Evolutionary conservation across 2,113 vertebrate genomes (phyloP), one percentile per base, ranked within the genome.

Genomic region (Scortum barcoo): DNA sequence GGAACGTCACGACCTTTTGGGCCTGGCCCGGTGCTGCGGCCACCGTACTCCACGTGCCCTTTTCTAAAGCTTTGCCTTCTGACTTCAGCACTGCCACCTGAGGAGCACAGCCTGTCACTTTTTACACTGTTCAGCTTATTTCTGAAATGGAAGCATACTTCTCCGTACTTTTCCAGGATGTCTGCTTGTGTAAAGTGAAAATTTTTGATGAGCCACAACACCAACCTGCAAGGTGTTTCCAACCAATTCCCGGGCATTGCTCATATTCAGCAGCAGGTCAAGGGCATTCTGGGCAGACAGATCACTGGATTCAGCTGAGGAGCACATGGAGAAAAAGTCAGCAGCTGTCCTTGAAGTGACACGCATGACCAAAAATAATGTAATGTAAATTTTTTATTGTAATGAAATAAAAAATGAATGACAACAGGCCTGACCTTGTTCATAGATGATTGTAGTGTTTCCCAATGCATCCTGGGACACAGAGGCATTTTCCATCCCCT

Each of bases 211-310:
- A 74, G 36, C 26, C 71, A 20, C 10, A 19, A 10, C 7, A 80
- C 84, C 8, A 84, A 99, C 98, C 96, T 99, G 97, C 68, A 99
- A 92, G 0, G 97, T 93, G 30, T 96, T 89, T 0, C 94, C 86
- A 14, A 96, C 94, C 77, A 98, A 88, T 86, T 98, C 97, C 42
- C 96, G 93, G 57, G 96, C 97, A 1, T 97, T 80, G 0, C 98
- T 99, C 98, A 99, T 97, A 82, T 99, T 99, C 77, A 99, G 93
- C 69, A 99, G 93, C 14, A 99, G 95, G 80, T 98, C 97, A 80
- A 99, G 94, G 7, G 98, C 98, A 0, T 97, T 97, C 87, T 97
- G 98, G 0, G 98, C 97, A 24, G 98, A 96, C 76, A 98, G 88
- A 1, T 97, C 97, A 0, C 96, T 91, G 0, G 95, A 95, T 72